Conservation (phyloP, 2,113 vertebrate genomes). For the Hyla sarda region DNA sequence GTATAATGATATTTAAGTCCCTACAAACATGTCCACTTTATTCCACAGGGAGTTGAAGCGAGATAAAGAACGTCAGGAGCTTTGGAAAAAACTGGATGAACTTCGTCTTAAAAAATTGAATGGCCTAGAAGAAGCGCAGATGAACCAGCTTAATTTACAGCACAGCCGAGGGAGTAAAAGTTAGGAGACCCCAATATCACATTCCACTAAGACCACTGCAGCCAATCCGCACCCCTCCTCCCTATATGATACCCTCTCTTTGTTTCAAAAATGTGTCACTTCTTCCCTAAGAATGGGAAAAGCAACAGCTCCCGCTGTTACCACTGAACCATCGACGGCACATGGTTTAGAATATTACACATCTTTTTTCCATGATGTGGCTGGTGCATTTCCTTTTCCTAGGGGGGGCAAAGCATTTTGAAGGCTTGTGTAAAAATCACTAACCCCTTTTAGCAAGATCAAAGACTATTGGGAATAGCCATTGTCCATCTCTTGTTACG, state of each 20-base stretch:
- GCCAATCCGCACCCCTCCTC: constrained; percentile 59
- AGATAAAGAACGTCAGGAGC: constrained; percentile 81
- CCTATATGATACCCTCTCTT: neutral
- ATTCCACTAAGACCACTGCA: constrained; percentile 62
- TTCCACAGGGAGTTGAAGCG: constrained; percentile 85
- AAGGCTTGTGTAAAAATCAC: constrained; percentile 31
- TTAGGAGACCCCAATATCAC: constrained; percentile 70
- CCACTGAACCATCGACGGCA: neutral
- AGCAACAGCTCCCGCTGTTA: constrained; percentile 30
- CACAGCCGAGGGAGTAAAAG: constrained; percentile 75
- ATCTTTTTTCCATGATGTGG: constrained; percentile 29
- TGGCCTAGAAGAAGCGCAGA: constrained; percentile 76
- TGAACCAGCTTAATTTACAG: constrained; percentile 66
- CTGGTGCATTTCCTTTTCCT: constrained; percentile 35
- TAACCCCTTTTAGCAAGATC: neutral
- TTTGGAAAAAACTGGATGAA: constrained; percentile 87
- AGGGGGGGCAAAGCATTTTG: neutral
- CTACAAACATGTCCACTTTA: neutral
- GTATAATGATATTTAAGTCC: neutral
- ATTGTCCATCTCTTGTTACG: constrained; percentile 3
- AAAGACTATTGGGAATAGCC: constrained; percentile 41
- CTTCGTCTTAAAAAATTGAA: constrained; percentile 83
- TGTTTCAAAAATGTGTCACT: constrained; percentile 40
- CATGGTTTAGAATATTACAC: neutral
- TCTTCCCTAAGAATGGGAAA: constrained; percentile 37